Evolutionary conservation across 53 echinoderm and acorn worm species (phyloP).

Genomic region (Holothuria scabra): DNA sequence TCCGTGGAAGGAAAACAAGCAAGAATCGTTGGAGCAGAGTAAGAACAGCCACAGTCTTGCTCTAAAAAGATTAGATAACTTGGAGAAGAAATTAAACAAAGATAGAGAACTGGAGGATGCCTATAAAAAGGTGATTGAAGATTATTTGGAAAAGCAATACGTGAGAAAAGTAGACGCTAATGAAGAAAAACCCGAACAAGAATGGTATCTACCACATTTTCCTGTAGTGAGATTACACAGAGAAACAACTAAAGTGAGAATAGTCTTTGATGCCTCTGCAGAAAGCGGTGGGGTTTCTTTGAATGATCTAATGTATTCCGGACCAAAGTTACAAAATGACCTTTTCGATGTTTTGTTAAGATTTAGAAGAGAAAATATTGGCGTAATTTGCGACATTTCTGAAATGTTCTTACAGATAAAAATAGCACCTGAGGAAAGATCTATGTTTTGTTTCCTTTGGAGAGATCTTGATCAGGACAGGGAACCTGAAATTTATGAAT

Average conservation of each 20-base stretch:
- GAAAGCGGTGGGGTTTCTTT: conserved; percentile 32
- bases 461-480: conserved; percentile 15
- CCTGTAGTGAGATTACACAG: conserved; percentile 24
- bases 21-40: background rate
- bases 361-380: conserved; percentile 46
- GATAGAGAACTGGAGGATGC: background rate
- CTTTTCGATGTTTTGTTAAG: conserved; percentile 52
- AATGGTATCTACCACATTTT: conserved; percentile 35
- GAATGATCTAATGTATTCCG: conserved; percentile 48
- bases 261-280: conserved; percentile 43
- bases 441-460: conserved; percentile 47
- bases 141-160: conserved; percentile 5
- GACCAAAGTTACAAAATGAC: conserved; percentile 52
- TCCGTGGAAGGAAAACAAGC: conserved; percentile 18
- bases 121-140: conserved; percentile 11
- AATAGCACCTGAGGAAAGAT: conserved; percentile 20
- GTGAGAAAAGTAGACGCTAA: background rate
- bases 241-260: conserved; percentile 35
- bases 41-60: background rate
- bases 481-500: conserved; percentile 13
- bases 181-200: conserved; percentile 5
- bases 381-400: conserved; percentile 44
- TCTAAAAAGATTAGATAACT: conserved; percentile 8
- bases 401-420: conserved; percentile 58
- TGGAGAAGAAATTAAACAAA: background rate